phyloP scores from a whole-genome alignment of 92 coral and sea anemone genomes.

The Porites rus region DNA sequence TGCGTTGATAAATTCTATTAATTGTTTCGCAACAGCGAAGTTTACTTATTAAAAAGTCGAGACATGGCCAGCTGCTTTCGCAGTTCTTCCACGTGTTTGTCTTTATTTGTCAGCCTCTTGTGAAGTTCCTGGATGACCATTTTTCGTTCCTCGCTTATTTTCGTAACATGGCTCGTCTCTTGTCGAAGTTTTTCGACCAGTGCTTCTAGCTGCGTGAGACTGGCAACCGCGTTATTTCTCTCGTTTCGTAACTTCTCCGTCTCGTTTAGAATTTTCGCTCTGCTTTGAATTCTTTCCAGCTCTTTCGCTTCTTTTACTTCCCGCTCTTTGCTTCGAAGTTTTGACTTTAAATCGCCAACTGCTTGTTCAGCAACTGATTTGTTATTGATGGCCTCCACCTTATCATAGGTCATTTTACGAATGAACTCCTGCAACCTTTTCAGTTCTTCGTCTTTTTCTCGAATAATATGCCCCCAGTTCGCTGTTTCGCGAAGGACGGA shows the following conservation, averaged over 20 bases:
- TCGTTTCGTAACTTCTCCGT: constrained; percentile 90
- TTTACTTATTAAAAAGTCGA: constrained; percentile 49
- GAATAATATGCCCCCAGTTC: constrained; percentile 86
- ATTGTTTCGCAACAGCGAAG: neutral
- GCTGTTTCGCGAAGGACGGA: constrained; percentile 58
- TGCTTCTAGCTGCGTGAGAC: constrained; percentile 67
- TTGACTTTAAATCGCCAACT: constrained; percentile 77
- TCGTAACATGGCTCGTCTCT: constrained; percentile 49
- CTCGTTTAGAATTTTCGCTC: constrained; percentile 85
- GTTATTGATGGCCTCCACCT: constrained; percentile 80
- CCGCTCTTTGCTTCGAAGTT: constrained; percentile 70
- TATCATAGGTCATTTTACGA: constrained; percentile 79
- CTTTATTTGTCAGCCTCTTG: constrained; percentile 67
- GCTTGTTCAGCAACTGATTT: constrained; percentile 70
- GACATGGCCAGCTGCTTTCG: constrained; percentile 68
- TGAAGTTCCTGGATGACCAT: constrained; percentile 74
- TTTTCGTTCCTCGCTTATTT: constrained; percentile 50
- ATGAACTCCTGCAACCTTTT: constrained; percentile 72
- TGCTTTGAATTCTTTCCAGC: constrained; percentile 83
- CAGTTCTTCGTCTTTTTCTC: constrained; percentile 82
- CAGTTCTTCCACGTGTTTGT: constrained; percentile 74
- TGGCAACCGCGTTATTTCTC: constrained; percentile 74
- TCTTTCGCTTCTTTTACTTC: constrained; percentile 72
- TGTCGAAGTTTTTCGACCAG: constrained; percentile 62
- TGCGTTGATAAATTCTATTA: neutral